phyloP scores from a whole-genome alignment of 2,113 vertebrate species.

The Empidonax alnorum region DNA sequence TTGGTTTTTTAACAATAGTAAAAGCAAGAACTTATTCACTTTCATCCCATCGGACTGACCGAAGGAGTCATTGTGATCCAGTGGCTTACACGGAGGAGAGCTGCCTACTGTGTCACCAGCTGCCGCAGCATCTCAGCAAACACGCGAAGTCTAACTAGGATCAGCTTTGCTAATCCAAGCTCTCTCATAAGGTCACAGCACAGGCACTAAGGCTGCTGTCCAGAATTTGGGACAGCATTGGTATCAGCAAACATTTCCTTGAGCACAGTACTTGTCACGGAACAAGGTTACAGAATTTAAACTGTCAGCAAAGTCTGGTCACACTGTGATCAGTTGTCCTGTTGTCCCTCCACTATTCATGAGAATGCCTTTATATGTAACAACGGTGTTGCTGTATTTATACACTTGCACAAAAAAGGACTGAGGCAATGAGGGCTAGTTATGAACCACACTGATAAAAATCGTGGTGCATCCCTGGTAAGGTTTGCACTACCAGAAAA shows the following conservation, averaged over 20 bases:
- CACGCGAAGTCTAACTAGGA: neutral
- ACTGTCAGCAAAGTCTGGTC: neutral
- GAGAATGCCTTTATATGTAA: neutral
- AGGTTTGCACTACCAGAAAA: neutral
- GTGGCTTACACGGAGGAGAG: neutral
- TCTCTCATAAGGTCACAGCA: neutral
- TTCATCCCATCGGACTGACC: neutral
- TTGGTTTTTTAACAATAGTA: neutral
- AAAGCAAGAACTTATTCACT: neutral
- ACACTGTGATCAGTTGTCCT: accelerated
- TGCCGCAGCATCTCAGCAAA: neutral
- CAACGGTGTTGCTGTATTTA: neutral
- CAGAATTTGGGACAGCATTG: neutral
- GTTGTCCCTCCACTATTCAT: neutral
- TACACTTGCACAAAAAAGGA: neutral
- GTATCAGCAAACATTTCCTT: neutral
- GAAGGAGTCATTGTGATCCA: neutral
- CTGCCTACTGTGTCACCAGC: neutral
- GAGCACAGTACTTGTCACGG: neutral
- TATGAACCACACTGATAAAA: neutral
- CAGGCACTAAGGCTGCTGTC: neutral
- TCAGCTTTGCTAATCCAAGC: neutral
- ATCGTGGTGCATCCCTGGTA: neutral
- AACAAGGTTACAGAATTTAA: neutral
- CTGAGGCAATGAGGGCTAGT: neutral